Evolutionary conservation across 2,888 invertebrate species (phyloP).

Genomic region (Oligia strigilis): DNA sequence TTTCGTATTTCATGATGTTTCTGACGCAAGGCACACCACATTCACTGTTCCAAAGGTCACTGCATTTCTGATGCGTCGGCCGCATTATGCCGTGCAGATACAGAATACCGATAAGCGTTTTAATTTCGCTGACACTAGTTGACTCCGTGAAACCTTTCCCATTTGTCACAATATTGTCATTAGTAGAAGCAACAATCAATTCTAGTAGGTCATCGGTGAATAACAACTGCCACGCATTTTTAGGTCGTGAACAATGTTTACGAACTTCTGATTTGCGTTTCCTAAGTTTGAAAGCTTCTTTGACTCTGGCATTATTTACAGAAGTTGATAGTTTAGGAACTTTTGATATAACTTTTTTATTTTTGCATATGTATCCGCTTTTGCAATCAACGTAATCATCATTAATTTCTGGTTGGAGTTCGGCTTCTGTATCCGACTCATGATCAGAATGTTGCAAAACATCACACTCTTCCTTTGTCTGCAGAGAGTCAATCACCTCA

Average conservation of each 20-base stretch:
- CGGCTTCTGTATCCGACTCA: constrained; percentile 84
- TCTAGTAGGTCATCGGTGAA: constrained; percentile 85
- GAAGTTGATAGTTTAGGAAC: constrained; percentile 72
- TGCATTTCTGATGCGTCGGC: constrained; percentile 81
- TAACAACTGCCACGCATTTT: constrained; percentile 84
- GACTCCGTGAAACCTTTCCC: constrained; percentile 64
- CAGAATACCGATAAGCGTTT: constrained; percentile 84
- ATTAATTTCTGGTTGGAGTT: constrained; percentile 77
- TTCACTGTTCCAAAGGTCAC: constrained; percentile 84
- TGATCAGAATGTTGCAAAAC: constrained; percentile 84
- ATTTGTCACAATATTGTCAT: constrained; percentile 79
- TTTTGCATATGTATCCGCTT: constrained; percentile 81
- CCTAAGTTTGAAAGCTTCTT: constrained; percentile 71
- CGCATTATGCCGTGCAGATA: constrained; percentile 86
- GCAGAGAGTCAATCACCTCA: constrained; percentile 85
- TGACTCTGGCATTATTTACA: constrained; percentile 70
- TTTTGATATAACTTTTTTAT: constrained; percentile 77
- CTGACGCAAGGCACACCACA: constrained; percentile 80
- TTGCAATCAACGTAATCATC: constrained; percentile 77
- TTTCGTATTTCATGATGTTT: constrained; percentile 81
- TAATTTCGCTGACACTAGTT: constrained; percentile 82
- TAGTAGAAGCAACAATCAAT: constrained; percentile 83
- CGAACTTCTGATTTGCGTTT: constrained; percentile 72
- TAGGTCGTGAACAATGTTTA: constrained; percentile 76
- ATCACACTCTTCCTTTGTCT: constrained; percentile 84